Percentiles rank a stretch among this genome's conserved stretches.
Conservation (phyloP, 1,140 invertebrate species). For the Orius insidiosus region DNA sequence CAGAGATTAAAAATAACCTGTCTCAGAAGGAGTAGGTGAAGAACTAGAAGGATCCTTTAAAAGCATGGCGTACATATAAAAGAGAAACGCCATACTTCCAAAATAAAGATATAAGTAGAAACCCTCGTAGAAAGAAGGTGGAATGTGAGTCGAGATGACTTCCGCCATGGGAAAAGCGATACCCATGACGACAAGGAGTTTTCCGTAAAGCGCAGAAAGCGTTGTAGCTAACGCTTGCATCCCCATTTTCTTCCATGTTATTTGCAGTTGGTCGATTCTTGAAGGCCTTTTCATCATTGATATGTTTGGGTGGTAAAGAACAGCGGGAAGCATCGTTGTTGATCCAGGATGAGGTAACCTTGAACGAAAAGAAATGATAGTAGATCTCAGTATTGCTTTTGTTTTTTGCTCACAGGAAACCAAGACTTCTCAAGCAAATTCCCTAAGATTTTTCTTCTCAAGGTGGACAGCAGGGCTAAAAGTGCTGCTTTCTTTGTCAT, state of each 20-base stretch:
- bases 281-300: constrained; percentile 26
- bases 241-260: constrained; percentile 30
- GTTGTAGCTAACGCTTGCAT: constrained; percentile 64
- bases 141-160: constrained; percentile 80
- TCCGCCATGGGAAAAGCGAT: constrained; percentile 85
- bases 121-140: constrained; percentile 74
- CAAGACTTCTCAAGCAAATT: too few species aligned
- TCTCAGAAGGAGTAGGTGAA: constrained; percentile 15
- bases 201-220: constrained; percentile 82
- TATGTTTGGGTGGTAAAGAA: constrained; percentile 18
- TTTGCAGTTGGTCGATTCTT: constrained; percentile 29
- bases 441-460: too few species aligned
- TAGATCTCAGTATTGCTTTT: too few species aligned
- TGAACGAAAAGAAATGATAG: constrained; percentile 1
- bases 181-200: constrained; percentile 83
- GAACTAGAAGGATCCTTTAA: constrained; percentile 34
- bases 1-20: constrained; percentile 2
- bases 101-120: constrained; percentile 83
- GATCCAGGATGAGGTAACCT: constrained; percentile 17
- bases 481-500: too few species aligned
- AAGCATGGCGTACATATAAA: constrained; percentile 69
- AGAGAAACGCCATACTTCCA: constrained; percentile 71
- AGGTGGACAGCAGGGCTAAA: too few species aligned
- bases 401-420: too few species aligned
- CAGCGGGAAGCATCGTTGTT: constrained; percentile 17